Base-by-base conservation (phyloP, 2,113 vertebrate genomes). In the Alexandromys fortis region DNA sequence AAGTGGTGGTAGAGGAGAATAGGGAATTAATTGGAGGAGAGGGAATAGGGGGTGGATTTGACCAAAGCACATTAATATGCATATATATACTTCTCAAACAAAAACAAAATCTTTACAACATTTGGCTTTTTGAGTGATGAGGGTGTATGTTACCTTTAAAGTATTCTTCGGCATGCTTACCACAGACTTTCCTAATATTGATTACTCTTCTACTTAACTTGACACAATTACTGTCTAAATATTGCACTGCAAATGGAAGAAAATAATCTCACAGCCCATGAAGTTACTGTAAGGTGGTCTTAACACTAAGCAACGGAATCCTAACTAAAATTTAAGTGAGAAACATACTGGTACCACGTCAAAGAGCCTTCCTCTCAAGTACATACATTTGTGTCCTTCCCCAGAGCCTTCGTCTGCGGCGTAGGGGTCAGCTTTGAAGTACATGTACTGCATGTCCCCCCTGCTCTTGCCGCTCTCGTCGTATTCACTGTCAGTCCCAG, bases 381-480 rank as follows among this genome's bases (percentile, higher is more conserved):
- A 98, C 98, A n/a, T 99, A 99, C 99, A 99, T 99, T 99, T 99
- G 58, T 99, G 99, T 96, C 99, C 98, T 87, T 99, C 98, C 97
- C 98, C 99, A 0, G 98, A 98, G 61, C 99, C 98, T 94, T 99
- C 99, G 4, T 99, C 99, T 92, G 99, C 98, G 83, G 98, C 47
- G 76, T 98, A 99, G 38, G 99, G 98, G 49, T 99, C 99, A 68
- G 99, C 98, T 98, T 98, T 99, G 98, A 99, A 99, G 98, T 99
- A 99, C 98, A 99, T 97, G 97, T 99, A 99, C 58, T 99, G 99
- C 47, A 98, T 97, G 82, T 99, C 99, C 67, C 98, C 99, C 98
- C 99, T 99, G 97, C 98, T 99, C 98, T 99, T 99, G 94, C 99
- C 99, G 24, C 99, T 99, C 97, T 99, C 99, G n/a, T 99, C 99